A percentile compares a stretch with the other conserved stretches of the same genome.
Conservation (phyloP, 1,140 invertebrate genomes). For the Kradibia gibbosae region DNA sequence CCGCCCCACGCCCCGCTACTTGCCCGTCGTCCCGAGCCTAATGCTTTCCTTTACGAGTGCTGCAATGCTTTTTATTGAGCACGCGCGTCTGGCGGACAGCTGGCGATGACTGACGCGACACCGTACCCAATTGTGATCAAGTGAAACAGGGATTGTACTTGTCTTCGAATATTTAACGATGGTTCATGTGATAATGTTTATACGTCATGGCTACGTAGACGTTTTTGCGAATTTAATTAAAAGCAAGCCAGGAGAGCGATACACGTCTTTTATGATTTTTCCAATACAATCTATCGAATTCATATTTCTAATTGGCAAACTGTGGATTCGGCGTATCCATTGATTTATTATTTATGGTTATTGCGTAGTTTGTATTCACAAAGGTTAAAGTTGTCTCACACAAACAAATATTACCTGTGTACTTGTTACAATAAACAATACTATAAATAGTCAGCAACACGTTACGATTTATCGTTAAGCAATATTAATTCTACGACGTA, state of each 20-base stretch:
- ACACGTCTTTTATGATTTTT: neutral
- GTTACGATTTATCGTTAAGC: neutral
- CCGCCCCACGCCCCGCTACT: too few species aligned
- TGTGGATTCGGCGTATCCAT: neutral
- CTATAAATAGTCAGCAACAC: neutral
- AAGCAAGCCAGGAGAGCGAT: neutral
- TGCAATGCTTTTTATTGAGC: conserved; percentile 1
- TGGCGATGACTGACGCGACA: neutral
- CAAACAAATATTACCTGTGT: neutral
- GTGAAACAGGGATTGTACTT: neutral
- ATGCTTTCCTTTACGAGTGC: conserved; percentile 39
- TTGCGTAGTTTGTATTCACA: neutral
- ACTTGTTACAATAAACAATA: neutral
- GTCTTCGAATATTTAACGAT: neutral
- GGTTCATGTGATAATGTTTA: neutral
- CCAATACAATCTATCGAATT: neutral
- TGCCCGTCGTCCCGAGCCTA: neutral
- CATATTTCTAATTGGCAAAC: neutral
- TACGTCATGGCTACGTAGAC: neutral
- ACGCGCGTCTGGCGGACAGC: neutral
- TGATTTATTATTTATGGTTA: neutral
- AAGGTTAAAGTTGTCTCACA: neutral
- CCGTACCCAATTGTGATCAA: neutral
- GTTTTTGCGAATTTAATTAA: neutral
- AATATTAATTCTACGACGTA: neutral